phyloP scores from a whole-genome alignment of 2,888 invertebrate species.

The Aphodius sticticus region DNA sequence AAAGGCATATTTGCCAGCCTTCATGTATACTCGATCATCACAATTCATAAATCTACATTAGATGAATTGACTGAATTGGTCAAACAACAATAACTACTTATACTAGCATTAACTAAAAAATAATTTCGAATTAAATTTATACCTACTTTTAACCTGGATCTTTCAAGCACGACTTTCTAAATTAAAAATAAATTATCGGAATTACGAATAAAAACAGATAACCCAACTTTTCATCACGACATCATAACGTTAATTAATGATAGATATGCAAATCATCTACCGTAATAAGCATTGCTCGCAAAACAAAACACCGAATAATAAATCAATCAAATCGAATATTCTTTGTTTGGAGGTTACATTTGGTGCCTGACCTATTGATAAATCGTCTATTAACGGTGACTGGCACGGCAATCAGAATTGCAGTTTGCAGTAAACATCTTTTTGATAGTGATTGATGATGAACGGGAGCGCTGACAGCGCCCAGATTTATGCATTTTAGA shows the following conservation, averaged over 20 bases:
- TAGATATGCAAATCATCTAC: not conserved
- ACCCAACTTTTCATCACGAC: not conserved
- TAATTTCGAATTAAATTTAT: too few species aligned
- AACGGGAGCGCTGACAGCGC: not conserved
- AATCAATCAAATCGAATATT: not conserved
- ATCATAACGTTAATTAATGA: not conserved
- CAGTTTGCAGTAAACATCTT: not conserved
- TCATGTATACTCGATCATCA: too few species aligned
- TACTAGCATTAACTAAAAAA: too few species aligned
- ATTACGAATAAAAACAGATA: too few species aligned
- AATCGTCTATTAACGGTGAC: conserved; percentile 4
- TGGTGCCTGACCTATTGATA: not conserved
- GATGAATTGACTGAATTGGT: too few species aligned
- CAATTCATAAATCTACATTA: too few species aligned
- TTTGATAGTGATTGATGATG: not conserved
- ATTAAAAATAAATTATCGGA: too few species aligned
- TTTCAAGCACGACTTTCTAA: too few species aligned
- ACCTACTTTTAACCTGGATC: too few species aligned
- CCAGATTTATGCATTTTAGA: not conserved
- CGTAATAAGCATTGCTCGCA: not conserved
- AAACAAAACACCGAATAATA: not conserved
- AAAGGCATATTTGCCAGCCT: too few species aligned
- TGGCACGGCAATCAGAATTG: not conserved
- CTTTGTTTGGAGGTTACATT: not conserved
- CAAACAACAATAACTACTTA: too few species aligned